Base-by-base conservation (phyloP, 2,888 invertebrate species). In the Thumatha senex region DNA sequence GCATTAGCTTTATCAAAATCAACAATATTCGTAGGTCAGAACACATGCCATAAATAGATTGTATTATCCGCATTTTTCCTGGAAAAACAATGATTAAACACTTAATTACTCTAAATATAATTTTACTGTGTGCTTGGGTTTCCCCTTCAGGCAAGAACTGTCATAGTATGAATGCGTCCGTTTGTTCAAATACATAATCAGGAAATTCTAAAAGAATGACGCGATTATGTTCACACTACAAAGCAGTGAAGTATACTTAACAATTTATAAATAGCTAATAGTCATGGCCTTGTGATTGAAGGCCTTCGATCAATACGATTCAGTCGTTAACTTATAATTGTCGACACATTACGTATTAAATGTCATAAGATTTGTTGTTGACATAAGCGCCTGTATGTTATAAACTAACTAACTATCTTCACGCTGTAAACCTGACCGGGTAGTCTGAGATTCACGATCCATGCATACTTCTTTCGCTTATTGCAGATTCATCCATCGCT, bases 231-330 rank as follows among this genome's bases (percentile, higher is more conserved):
- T 24, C 18, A 24, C 18, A 24, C 54, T 42, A 40, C 44, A 18
- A 35, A 43, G 49, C 48, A 44, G 44, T 48, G 53, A 47, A 56
- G 33, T 49, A 45, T 34, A 60, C 46, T 53, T 55, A 56, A 48
- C 61, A 52, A 53, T 56, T 46, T 51, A 52, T 56, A 47, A 50
- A 52, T 41, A 58, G 48, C 46, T 44, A 52, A 57, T 54, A 58
- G 49, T 34, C 34, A 44, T 51, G 62, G 47, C 70, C 71, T 71
- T 64, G 66, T 40, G 42, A 34, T 36, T 5, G 11, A 35, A 30
- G 54, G 59, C 69, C 71, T 72, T 70, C 62, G 45, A 46, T 55
- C 29, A 7, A 24, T 24, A 13, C 13, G 30, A 55, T 63, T 66
- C 58, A 57, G 48, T 52, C 45, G 48, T 43, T 42, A 44, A 34